Evolutionary conservation across 2,797 vertebrate genomes (phyloP).

Genomic region (Catharus ustulatus): DNA sequence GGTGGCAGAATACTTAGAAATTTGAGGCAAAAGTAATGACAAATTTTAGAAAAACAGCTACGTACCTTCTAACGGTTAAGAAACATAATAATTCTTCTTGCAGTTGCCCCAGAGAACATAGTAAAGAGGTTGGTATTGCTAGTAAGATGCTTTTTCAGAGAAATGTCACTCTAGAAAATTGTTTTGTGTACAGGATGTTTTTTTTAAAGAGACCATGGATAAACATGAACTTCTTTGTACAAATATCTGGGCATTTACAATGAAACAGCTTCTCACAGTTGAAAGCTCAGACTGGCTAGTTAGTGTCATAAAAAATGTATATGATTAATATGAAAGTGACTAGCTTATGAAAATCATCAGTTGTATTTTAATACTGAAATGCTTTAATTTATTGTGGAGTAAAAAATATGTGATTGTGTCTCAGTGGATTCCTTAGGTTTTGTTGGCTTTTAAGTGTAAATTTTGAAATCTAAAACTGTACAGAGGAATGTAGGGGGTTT

Average conservation of each 20-base stretch:
- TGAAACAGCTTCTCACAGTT: neutral
- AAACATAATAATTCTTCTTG: neutral
- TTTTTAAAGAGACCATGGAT: neutral
- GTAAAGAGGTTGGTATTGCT: neutral
- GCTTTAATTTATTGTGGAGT: neutral
- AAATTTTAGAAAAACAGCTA: neutral
- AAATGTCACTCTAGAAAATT: neutral
- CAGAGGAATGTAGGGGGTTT: neutral
- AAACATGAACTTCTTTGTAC: neutral
- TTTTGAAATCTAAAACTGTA: neutral
- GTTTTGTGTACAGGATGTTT: neutral
- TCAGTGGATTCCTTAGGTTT: neutral
- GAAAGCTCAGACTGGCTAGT: neutral
- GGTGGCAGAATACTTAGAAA: neutral
- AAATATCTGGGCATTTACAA: neutral
- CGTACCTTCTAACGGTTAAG: neutral
- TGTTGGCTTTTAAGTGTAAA: neutral
- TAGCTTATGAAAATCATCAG: neutral
- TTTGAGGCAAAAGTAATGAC: neutral
- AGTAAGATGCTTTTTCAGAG: neutral
- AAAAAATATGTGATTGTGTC: neutral
- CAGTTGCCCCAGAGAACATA: neutral
- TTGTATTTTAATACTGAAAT: slow-evolving; percentile 20
- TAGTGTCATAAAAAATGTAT: neutral
- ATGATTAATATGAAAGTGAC: neutral